Evolutionary conservation across 2,113 vertebrate genomes (phyloP).

Genomic region (Mesocricetus auratus): DNA sequence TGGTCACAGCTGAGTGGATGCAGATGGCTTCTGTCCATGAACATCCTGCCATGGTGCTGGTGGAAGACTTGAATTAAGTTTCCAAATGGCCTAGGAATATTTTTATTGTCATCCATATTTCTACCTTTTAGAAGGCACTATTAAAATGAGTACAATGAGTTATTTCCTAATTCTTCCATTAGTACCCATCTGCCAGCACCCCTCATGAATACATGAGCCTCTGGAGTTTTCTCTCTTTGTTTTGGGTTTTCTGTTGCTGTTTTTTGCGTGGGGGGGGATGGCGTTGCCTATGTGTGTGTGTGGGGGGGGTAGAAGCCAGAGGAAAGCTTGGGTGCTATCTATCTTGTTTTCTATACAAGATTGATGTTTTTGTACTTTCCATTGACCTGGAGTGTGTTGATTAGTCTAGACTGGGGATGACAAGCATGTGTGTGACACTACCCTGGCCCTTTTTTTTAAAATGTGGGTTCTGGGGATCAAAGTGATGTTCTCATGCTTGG

Average conservation of each 20-base stretch:
- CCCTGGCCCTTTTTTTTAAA: not conserved
- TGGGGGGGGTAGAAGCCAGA: not conserved
- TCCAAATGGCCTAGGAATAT: not conserved
- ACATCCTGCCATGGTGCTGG: not conserved
- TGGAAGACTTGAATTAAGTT: not conserved
- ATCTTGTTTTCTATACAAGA: not conserved
- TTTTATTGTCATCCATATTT: not conserved
- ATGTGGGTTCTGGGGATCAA: not conserved
- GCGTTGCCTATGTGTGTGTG: not conserved
- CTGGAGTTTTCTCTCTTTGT: not conserved
- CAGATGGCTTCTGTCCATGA: not conserved
- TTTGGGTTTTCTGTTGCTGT: not conserved
- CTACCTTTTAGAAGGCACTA: not conserved
- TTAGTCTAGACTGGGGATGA: not conserved
- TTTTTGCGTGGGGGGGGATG: not conserved
- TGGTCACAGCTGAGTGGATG: not conserved
- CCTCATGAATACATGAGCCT: not conserved
- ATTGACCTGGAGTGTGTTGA: not conserved
- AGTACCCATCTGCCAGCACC: not conserved
- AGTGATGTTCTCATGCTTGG: not conserved
- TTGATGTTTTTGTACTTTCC: not conserved
- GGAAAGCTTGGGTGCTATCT: not conserved
- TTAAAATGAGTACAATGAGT: not conserved
- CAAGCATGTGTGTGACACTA: not conserved
- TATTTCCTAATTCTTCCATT: slow-evolving; percentile 1